Conservation (phyloP, 2,113 vertebrate species). For the Halichoeres trimaculatus region DNA sequence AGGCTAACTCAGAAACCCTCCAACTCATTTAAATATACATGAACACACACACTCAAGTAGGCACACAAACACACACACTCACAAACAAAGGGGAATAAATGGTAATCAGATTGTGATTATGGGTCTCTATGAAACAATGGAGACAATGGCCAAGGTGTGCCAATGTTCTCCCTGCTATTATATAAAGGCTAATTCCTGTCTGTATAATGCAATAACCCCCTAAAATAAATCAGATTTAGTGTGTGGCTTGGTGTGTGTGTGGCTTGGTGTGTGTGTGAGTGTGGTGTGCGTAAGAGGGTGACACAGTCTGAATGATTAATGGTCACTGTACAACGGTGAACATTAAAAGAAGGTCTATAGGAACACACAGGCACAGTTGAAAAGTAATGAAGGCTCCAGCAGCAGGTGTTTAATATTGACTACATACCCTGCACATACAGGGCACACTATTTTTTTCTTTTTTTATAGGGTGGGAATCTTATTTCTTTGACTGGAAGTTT, state of each 20-base stretch:
- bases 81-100: conserved; percentile 55
- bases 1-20: conserved; percentile 28
- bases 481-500: not conserved
- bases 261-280: not conserved
- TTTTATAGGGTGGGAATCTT: conserved; percentile 1
- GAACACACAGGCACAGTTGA: conserved; percentile 20
- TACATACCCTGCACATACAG: not conserved
- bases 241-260: not conserved
- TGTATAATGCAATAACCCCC: conserved; percentile 63
- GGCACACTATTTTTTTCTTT: not conserved
- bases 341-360: conserved; percentile 24
- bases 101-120: conserved; percentile 70
- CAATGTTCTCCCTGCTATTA: conserved; percentile 55
- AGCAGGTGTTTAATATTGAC: conserved; percentile 38
- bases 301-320: conserved; percentile 57
- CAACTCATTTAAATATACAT: conserved; percentile 57
- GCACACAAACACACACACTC: conserved; percentile 13
- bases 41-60: conserved; percentile 32
- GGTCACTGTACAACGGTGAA: conserved; percentile 42
- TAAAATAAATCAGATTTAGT: conserved; percentile 61
- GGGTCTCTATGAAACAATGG: conserved; percentile 56
- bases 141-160: conserved; percentile 66
- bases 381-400: conserved; percentile 46
- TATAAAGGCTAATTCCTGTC: conserved; percentile 68
- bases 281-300: conserved; percentile 10